These are phyloP conservation scores for Salvelinus namaycush DNA, from an alignment of 2,113 vertebrate species.

Conservation along the genomic window DNA sequence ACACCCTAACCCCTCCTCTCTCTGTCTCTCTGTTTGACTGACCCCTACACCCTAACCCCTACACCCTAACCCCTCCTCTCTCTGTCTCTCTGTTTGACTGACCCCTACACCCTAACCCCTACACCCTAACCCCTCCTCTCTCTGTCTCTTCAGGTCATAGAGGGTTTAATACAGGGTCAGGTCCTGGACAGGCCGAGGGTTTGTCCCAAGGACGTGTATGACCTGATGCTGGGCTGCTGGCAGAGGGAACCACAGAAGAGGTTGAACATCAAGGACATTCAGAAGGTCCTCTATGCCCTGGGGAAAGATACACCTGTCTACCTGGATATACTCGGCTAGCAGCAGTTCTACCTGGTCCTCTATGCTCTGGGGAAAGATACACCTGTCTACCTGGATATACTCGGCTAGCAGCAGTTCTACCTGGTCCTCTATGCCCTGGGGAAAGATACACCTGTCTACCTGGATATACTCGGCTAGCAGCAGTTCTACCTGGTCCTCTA, in stretches of 20 bases:
- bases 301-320: conserved; percentile 66
- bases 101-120: too few relatives aligned
- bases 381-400: conserved; percentile 82
- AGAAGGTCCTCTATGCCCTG: conserved; percentile 72
- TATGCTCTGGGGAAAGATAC: too few relatives aligned
- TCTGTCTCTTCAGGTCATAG: conserved; percentile 70
- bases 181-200: conserved; percentile 78
- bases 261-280: conserved; percentile 82
- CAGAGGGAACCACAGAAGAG: conserved; percentile 70
- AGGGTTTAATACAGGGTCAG: conserved; percentile 80
- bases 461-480: conserved; percentile 69
- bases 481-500: conserved; percentile 62
- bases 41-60: too few relatives aligned
- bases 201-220: conserved; percentile 82
- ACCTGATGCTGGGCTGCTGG: conserved; percentile 74
- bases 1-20: too few relatives aligned
- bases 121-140: too few relatives aligned
- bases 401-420: too few relatives aligned
- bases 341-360: too few relatives aligned
- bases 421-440: conserved; percentile 76
- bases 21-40: too few relatives aligned
- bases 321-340: conserved; percentile 71
- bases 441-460: conserved; percentile 80
- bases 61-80: too few relatives aligned
- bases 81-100: too few relatives aligned